A percentile compares a stretch with the other conserved stretches of the same genome.
Evolutionary conservation across 2,113 vertebrate genomes (phyloP).

Genomic region (Bos taurus): DNA sequence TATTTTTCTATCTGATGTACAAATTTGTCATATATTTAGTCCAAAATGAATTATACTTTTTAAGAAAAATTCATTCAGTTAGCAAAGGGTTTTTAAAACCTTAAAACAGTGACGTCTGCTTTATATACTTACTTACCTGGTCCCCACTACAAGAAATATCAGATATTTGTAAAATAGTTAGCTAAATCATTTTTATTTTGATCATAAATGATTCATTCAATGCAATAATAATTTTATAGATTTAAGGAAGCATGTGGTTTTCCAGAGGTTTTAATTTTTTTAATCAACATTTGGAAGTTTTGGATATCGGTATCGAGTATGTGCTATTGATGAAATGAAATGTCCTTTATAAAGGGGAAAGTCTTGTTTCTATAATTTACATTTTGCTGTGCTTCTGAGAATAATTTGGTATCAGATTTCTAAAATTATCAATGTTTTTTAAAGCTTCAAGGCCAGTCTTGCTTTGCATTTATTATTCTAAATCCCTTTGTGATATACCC

Average conservation of each 20-base stretch:
- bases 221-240: background rate
- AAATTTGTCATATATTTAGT: background rate
- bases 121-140: background rate
- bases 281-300: background rate
- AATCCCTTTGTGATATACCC: background rate
- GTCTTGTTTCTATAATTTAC: background rate
- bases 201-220: background rate
- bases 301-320: background rate
- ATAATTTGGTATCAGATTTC: background rate
- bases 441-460: background rate
- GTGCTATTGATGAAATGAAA: background rate
- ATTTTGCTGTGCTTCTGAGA: background rate
- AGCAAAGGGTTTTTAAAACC: background rate
- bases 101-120: background rate
- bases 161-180: background rate
- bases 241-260: background rate
- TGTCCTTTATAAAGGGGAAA: background rate
- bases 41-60: background rate
- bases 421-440: background rate
- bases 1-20: background rate
- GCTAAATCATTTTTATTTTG: background rate
- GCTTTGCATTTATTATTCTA: background rate
- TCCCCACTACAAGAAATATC: background rate
- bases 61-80: background rate
- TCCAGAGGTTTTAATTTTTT: background rate